These are phyloP conservation scores for Cinara cedri DNA, from an alignment of 2,888 invertebrate genomes.

Conservation along the genomic window DNA sequence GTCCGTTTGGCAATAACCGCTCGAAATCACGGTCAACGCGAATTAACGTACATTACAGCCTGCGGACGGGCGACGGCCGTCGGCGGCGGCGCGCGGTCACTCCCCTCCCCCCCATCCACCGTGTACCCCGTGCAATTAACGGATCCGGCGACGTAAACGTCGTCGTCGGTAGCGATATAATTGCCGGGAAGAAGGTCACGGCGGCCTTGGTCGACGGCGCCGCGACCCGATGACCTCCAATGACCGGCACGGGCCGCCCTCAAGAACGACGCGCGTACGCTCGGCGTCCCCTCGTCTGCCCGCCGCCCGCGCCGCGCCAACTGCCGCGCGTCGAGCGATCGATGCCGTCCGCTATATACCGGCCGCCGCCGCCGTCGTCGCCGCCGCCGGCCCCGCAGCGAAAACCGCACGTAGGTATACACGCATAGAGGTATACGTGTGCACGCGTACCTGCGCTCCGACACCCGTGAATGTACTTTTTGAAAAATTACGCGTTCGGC, in stretches of 20 bases:
- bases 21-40: too few species aligned
- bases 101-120: not conserved
- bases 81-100: too few species aligned
- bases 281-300: not conserved
- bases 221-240: conserved; percentile 53
- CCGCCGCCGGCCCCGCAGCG: not conserved
- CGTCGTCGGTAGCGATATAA: too few species aligned
- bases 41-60: too few species aligned
- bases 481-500: too few species aligned
- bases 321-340: not conserved
- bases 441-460: too few species aligned
- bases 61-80: too few species aligned
- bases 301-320: not conserved
- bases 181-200: conserved; percentile 29
- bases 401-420: too few species aligned
- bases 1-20: too few species aligned
- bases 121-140: not conserved
- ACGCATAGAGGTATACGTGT: too few species aligned
- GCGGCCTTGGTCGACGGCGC: conserved; percentile 43
- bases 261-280: conserved; percentile 25
- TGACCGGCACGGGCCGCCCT: conserved; percentile 53
- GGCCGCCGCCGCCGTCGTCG: not conserved
- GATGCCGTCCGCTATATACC: too few species aligned
- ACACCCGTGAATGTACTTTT: too few species aligned
- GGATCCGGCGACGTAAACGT: not conserved